phyloP scores from a whole-genome alignment of 2,888 invertebrate species.

The Lacanobia oleracea region DNA sequence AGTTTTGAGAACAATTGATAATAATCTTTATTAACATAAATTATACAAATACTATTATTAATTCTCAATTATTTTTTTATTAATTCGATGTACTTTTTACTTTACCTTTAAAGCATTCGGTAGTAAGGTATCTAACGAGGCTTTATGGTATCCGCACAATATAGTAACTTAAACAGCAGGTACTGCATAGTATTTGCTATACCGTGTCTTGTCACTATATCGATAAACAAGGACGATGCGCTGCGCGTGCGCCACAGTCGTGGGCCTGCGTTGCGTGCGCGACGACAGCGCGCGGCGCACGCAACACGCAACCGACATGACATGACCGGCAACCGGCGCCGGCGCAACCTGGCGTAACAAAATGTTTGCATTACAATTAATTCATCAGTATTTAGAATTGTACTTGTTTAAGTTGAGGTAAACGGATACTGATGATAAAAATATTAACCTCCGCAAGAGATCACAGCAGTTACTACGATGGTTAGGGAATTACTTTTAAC shows the following conservation, averaged over 20 bases:
- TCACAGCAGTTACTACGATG: no score
- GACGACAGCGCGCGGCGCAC: slow-evolving; percentile 24
- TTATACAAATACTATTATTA: no score
- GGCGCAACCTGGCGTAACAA: slow-evolving; percentile 6
- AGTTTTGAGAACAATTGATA: no score
- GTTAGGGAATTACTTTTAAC: no score
- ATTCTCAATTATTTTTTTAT: no score
- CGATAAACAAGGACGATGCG: slow-evolving; percentile 15
- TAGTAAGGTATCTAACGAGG: no score
- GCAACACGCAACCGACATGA: slow-evolving; percentile 27
- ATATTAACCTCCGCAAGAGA: no score
- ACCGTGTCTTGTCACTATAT: not conserved
- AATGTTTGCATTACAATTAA: slow-evolving; percentile 18
- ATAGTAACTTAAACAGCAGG: not conserved
- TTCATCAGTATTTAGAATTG: slow-evolving; percentile 1
- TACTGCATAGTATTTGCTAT: not conserved
- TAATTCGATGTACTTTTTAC: no score
- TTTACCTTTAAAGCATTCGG: no score
- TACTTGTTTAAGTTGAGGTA: not conserved
- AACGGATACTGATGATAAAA: not conserved
- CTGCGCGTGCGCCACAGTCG: slow-evolving; percentile 14
- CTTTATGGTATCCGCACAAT: not conserved
- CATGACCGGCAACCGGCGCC: slow-evolving; percentile 21
- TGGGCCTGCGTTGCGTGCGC: slow-evolving; percentile 37
- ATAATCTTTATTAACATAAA: no score